A percentile compares a stretch with the other conserved stretches of the same genome.
Evolutionary conservation across 30 jellyfish, hydroid and myxozoan genomes (phyloP).

Genomic region (Turritopsis dohrnii): DNA sequence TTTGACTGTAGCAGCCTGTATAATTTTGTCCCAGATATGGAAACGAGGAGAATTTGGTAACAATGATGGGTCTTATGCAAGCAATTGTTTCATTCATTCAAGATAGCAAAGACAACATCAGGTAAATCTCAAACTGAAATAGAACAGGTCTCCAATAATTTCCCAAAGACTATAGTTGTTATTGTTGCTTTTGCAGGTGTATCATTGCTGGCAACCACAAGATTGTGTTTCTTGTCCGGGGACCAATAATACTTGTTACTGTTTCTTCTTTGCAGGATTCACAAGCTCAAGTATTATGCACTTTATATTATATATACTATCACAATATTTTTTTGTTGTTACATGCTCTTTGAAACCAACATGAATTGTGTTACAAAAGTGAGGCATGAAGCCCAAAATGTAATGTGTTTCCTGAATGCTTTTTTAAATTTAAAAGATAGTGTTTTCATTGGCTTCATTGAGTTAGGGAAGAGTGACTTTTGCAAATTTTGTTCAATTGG

Average conservation of each 20-base stretch:
- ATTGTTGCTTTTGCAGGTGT: slow-evolving; percentile 24
- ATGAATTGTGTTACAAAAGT: too few species aligned
- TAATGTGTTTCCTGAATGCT: too few species aligned
- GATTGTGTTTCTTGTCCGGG: slow-evolving; percentile 68
- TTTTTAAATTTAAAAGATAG: too few species aligned
- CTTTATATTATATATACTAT: too few species aligned
- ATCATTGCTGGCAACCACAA: slow-evolving; percentile 79
- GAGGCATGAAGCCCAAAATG: too few species aligned
- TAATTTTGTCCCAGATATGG: slow-evolving; percentile 53
- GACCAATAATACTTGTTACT: slow-evolving; percentile 77
- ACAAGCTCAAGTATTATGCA: slow-evolving; percentile 65
- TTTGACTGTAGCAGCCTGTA: background rate
- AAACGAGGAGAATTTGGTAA: slow-evolving; percentile 75
- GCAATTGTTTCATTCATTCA: slow-evolving; percentile 85
- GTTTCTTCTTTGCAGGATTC: slow-evolving; percentile 67
- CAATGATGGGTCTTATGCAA: slow-evolving; percentile 92
- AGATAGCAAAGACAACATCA: slow-evolving; percentile 71
- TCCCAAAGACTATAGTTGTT: background rate
- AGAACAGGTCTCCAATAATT: background rate
- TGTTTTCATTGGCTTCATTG: too few species aligned
- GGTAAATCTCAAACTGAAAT: slow-evolving; percentile 22
- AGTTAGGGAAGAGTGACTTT: too few species aligned
- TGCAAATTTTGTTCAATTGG: too few species aligned
- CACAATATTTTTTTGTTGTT: background rate
- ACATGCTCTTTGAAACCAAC: too few species aligned